Percentiles rank a stretch among this genome's conserved stretches.
phyloP scores from a whole-genome alignment of 2,888 invertebrate species.

The Hetaerina titia region DNA sequence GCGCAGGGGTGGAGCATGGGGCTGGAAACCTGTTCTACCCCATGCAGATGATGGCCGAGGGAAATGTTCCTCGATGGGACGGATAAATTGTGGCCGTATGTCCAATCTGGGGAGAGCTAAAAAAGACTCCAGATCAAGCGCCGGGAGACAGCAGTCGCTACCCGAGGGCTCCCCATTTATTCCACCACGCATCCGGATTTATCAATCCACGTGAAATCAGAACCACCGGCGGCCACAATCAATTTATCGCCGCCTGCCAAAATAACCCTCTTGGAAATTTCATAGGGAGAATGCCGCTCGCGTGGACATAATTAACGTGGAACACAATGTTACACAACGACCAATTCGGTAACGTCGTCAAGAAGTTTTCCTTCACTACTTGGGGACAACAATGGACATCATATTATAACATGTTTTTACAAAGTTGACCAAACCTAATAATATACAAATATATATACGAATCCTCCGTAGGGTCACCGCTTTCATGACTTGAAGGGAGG shows the following conservation, averaged over 20 bases:
- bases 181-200: not conserved
- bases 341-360: not conserved
- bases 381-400: not conserved
- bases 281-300: not conserved
- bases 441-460: not conserved
- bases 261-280: not conserved
- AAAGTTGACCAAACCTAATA: too few relatives aligned
- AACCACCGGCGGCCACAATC: not conserved
- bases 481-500: not conserved
- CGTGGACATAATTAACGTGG: not conserved
- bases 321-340: not conserved
- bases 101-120: not conserved
- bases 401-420: too few relatives aligned
- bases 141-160: not conserved
- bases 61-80: not conserved
- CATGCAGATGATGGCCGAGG: constrained; percentile 44
- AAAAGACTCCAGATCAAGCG: not conserved
- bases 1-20: not conserved
- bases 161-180: not conserved
- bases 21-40: constrained; percentile 44
- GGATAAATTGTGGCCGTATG: not conserved
- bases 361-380: not conserved
- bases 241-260: not conserved
- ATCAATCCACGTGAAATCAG: not conserved
- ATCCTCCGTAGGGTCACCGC: not conserved